Conservation (phyloP, 1,140 invertebrate genomes). For the Bombus picipes region DNA sequence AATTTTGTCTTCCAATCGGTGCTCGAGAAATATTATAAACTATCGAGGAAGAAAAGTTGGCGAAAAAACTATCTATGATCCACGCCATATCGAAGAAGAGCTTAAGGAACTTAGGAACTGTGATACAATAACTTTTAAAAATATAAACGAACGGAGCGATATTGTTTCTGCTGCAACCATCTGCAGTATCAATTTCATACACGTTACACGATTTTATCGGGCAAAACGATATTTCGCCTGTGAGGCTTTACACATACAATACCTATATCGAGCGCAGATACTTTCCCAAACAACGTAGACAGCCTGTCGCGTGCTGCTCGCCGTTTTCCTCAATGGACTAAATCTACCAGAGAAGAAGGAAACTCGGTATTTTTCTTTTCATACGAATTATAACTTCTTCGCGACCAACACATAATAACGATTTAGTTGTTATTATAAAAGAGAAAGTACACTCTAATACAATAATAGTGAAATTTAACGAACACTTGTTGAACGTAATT, state of each 20-base stretch:
- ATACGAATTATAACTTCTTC: too few relatives aligned
- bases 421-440: too few relatives aligned
- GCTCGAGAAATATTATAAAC: too few relatives aligned
- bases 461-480: neutral
- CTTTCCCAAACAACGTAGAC: neutral
- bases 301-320: neutral
- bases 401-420: too few relatives aligned
- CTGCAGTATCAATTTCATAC: neutral
- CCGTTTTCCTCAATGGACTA: neutral
- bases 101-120: too few relatives aligned
- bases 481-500: constrained; percentile 37
- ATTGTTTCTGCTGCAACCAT: neutral
- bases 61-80: too few relatives aligned
- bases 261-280: neutral
- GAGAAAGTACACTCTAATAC: neutral
- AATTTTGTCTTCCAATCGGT: too few relatives aligned
- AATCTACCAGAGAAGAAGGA: neutral
- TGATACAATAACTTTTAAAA: too few relatives aligned
- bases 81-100: too few relatives aligned
- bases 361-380: too few relatives aligned
- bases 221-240: neutral
- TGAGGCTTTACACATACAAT: neutral
- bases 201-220: neutral
- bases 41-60: too few relatives aligned
- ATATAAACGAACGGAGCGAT: neutral